These are phyloP conservation scores for Megathymus violae DNA, from an alignment of 1,140 invertebrate genomes.

Conservation along the genomic window DNA sequence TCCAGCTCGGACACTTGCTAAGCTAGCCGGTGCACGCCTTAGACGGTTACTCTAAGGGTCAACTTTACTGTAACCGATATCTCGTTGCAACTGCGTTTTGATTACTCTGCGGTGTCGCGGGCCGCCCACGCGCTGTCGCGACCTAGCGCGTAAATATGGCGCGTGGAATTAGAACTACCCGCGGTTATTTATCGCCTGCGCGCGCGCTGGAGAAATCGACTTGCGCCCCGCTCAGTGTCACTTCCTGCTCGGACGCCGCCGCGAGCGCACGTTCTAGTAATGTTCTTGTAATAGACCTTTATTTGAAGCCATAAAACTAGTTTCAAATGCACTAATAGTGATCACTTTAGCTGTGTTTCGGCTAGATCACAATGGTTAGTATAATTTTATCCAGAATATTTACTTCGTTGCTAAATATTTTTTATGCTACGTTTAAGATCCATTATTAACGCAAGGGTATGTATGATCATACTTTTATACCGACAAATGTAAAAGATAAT, in stretches of 20 bases:
- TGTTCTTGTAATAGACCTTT: constrained; percentile 59
- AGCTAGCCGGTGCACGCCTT: constrained; percentile 12
- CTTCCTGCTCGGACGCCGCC: constrained; percentile 66
- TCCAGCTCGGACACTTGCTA: constrained; percentile 23
- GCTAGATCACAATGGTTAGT: too few relatives aligned
- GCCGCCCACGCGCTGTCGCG: constrained; percentile 55
- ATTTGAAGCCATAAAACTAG: constrained; percentile 60
- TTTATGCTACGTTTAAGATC: too few relatives aligned
- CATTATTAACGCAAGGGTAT: too few relatives aligned
- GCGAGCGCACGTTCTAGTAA: constrained; percentile 49
- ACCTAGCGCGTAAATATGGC: constrained; percentile 67
- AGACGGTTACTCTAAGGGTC: constrained; percentile 50
- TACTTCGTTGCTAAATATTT: too few relatives aligned
- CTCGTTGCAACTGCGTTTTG: constrained; percentile 56
- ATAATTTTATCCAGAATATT: too few relatives aligned
- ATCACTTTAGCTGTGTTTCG: too few relatives aligned
- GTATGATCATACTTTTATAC: too few relatives aligned
- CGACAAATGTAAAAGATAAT: too few relatives aligned
- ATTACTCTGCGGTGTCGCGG: constrained; percentile 54
- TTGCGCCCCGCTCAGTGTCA: constrained; percentile 43
- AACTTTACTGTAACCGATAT: constrained; percentile 48
- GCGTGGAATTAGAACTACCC: constrained; percentile 73
- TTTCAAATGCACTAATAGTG: constrained; percentile 37
- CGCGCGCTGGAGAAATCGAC: constrained; percentile 63
- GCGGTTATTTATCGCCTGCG: constrained; percentile 67